Percentiles rank a stretch among this genome's conserved stretches.
Evolutionary conservation across 2,113 vertebrate species (phyloP).

Genomic region (Cavia aperea): DNA sequence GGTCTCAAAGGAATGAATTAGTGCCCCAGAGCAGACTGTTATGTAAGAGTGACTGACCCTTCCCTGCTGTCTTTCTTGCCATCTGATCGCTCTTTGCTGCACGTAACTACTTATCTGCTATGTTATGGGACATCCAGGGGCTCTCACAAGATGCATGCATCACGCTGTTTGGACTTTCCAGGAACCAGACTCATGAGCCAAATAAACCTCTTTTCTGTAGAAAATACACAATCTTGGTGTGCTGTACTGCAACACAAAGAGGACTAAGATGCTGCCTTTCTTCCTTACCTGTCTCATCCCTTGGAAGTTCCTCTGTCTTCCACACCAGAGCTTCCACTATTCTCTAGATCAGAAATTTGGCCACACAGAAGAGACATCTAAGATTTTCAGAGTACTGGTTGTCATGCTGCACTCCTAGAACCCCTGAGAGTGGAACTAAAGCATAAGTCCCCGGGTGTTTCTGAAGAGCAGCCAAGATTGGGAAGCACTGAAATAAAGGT

Average conservation of each 20-base stretch:
- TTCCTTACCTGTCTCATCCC: background rate
- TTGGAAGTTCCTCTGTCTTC: background rate
- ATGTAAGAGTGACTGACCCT: background rate
- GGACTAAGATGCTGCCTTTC: background rate
- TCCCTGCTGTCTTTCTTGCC: background rate
- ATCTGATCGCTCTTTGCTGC: background rate
- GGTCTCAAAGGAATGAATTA: background rate
- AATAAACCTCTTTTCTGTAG: background rate
- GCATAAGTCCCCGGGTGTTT: background rate
- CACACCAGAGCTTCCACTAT: background rate
- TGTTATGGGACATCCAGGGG: background rate
- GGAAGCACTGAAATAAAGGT: background rate
- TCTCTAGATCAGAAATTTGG: background rate
- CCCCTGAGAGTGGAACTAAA: background rate
- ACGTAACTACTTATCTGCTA: background rate
- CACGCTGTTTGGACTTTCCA: background rate
- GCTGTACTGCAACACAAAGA: background rate
- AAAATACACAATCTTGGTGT: background rate
- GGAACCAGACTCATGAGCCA: background rate
- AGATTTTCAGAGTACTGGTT: background rate
- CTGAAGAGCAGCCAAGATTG: background rate
- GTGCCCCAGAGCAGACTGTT: background rate
- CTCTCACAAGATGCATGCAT: background rate
- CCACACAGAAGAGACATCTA: background rate
- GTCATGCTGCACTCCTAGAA: background rate